A percentile compares a stretch with the other conserved stretches of the same genome.
phyloP scores from a whole-genome alignment of 2,888 invertebrate genomes.

The Dysmachus trigonus region DNA sequence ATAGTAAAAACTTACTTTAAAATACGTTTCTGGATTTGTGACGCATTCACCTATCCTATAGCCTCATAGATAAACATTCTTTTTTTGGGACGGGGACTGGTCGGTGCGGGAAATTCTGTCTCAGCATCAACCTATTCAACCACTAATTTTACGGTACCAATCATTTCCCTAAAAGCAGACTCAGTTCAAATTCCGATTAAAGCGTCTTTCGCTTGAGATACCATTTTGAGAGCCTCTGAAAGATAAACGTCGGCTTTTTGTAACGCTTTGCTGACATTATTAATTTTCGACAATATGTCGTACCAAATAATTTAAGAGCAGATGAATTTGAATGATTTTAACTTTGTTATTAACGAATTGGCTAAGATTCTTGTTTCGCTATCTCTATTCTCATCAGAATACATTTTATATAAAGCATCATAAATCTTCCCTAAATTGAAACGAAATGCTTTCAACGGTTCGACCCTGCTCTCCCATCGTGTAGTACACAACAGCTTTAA shows the following conservation, averaged over 20 bases:
- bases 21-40: background rate
- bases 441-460: background rate
- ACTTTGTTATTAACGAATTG: no score
- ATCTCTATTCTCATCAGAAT: background rate
- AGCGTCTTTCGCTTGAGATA: background rate
- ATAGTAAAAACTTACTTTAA: no score
- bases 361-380: no score
- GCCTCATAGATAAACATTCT: background rate
- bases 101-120: background rate
- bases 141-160: background rate
- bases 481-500: conserved; percentile 41
- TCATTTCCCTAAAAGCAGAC: background rate
- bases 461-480: conserved; percentile 31
- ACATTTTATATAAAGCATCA: background rate
- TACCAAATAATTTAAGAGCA: background rate
- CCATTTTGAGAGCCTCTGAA: background rate
- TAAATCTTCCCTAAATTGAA: background rate
- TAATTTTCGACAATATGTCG: background rate
- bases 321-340: no score
- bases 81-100: background rate
- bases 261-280: background rate
- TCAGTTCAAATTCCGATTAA: background rate
- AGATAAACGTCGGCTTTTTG: no score
- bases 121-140: no score
- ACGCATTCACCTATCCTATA: background rate